These are phyloP conservation scores for Euspilapteryx auroguttella DNA, from an alignment of 2,888 invertebrate species.

Conservation along the genomic window DNA sequence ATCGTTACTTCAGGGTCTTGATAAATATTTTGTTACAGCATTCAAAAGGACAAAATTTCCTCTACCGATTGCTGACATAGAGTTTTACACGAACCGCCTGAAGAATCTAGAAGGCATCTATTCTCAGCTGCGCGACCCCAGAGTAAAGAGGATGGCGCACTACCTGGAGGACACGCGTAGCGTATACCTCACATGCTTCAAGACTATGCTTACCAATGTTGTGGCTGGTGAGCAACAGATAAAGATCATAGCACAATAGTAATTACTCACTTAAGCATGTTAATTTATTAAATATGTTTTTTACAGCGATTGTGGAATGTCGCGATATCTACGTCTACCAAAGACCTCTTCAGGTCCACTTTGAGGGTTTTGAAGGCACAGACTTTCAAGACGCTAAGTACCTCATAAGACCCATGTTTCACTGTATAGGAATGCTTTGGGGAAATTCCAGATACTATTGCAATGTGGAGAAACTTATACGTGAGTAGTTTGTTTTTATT, in stretches of 20 bases:
- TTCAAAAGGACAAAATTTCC: conserved; percentile 72
- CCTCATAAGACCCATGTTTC: conserved; percentile 70
- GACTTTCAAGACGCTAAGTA: conserved; percentile 67
- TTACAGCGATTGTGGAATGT: conserved; percentile 74
- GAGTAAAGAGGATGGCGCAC: conserved; percentile 82
- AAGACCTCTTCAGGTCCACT: conserved; percentile 68
- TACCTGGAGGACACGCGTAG: conserved; percentile 78
- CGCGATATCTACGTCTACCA: conserved; percentile 81
- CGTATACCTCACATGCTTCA: conserved; percentile 77
- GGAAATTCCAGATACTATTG: conserved; percentile 79
- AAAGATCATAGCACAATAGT: conserved; percentile 2
- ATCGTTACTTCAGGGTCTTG: too few relatives aligned
- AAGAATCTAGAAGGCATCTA: conserved; percentile 86
- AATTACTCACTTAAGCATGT: conserved; percentile 16
- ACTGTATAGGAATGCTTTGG: conserved; percentile 84
- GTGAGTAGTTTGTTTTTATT: conserved; percentile 19
- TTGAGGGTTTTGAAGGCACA: conserved; percentile 70
- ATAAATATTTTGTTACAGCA: conserved; percentile 27
- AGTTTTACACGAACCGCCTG: conserved; percentile 78
- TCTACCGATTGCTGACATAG: conserved; percentile 69
- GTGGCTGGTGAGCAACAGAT: conserved; percentile 63
- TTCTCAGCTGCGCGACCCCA: conserved; percentile 79
- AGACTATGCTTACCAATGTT: conserved; percentile 76
- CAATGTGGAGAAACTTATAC: conserved; percentile 54
- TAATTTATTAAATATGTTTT: too few relatives aligned